Evolutionary conservation across 1,140 invertebrate species (phyloP).

Genomic region (Drosophila repletoides): DNA sequence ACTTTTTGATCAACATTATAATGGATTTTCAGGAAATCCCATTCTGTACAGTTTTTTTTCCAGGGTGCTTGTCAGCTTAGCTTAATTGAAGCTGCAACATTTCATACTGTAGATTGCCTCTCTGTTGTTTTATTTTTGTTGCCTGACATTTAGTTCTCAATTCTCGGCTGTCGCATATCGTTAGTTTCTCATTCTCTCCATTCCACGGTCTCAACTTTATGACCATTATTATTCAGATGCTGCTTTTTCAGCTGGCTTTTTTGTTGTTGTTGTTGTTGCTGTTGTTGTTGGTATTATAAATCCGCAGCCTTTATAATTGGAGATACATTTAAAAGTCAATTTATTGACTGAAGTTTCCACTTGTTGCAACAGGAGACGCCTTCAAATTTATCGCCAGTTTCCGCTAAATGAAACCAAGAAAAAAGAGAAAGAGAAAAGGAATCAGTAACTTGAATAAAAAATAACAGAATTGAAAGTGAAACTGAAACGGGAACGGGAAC

Average conservation of each 20-base stretch:
- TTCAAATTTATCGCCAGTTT: not conserved
- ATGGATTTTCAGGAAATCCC: too few relatives aligned
- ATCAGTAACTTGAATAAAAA: not conserved
- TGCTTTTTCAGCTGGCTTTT: not conserved
- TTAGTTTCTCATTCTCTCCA: not conserved
- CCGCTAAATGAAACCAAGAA: not conserved
- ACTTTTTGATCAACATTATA: too few relatives aligned
- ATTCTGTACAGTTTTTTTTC: too few relatives aligned
- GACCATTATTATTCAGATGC: conserved; percentile 32
- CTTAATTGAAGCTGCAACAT: too few relatives aligned
- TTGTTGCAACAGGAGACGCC: conserved; percentile 31
- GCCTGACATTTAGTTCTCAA: conserved; percentile 3
- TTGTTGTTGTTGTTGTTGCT: not conserved
- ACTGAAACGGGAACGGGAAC: conserved; percentile 14
- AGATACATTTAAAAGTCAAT: conserved; percentile 62
- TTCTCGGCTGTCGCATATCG: not conserved
- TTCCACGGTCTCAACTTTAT: conserved; percentile 17
- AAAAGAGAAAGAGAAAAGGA: not conserved
- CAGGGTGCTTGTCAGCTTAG: too few relatives aligned
- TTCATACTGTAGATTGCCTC: too few relatives aligned
- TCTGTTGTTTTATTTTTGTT: too few relatives aligned
- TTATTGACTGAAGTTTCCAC: conserved; percentile 37
- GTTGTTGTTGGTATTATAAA: conserved; percentile 15
- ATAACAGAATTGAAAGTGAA: conserved; percentile 1
- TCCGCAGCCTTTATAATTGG: conserved; percentile 39